Evolutionary conservation across 2,113 vertebrate genomes (phyloP), one percentile per base, ranked within the genome.

Genomic region (Grammomys surdaster): DNA sequence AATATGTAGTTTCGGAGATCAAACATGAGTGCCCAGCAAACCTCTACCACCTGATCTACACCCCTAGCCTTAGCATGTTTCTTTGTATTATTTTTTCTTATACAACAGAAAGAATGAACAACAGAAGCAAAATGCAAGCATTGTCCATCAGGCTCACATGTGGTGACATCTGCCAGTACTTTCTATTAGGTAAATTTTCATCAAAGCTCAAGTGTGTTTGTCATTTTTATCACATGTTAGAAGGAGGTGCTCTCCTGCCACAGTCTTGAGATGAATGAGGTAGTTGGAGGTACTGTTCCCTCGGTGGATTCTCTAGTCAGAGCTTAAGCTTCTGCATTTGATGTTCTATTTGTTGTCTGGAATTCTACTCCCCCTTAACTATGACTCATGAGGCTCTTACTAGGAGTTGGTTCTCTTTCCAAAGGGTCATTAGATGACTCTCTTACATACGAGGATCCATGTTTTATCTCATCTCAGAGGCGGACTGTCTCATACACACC

Each of bases 171-270:
- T 20, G 24, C 33, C 51, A 91, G 67, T 3, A 14, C 10, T 92
- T 67, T 46, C 46, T 77, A 5, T 0, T 3, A 88, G 76, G 19
- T n/a, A 94, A 82, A 0, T 43, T 88, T 85, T 56, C 28, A 16
- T 26, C 16, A 91, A 73, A 82, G 31, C 43, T 76, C 56, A 60
- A 40, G 28, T 46, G 75, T 33, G 13, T 56, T 78, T 60, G 54
- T 87, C 76, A 75, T 60, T 87, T 87, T 72, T 80, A 60, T 91
- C 90, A 93, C 48, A 76, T 6, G 43, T 87, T 84, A 88, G 65
- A 89, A 76, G 19, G 5, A 40, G 33, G 6, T 19, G 86, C 60
- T 54, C 54, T 65, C 51, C 87, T 31, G 2, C 36, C 9, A 0
- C 11, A 40, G 26, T 36, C 63, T 31, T 17, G 17, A 36, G 10